phyloP scores from a whole-genome alignment of 2,797 vertebrate species.

The Tinamus major region DNA sequence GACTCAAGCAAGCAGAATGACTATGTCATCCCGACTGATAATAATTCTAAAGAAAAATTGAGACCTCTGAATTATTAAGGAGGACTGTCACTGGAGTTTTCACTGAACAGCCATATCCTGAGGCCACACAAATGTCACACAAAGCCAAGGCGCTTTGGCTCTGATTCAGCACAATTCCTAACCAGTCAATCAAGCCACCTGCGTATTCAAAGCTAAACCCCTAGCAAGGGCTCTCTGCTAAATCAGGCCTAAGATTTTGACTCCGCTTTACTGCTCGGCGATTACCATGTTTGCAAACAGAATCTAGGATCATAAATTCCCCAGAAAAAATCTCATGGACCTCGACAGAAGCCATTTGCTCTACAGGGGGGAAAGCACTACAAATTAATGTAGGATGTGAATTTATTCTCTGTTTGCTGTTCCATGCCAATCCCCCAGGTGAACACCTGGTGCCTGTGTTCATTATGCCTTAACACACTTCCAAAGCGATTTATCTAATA shows the following conservation, averaged over 20 bases:
- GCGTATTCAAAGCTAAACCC: neutral
- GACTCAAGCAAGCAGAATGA: slow-evolving; percentile 10
- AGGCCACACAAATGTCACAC: slow-evolving; percentile 40
- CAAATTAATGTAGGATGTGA: neutral
- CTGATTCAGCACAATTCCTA: slow-evolving; percentile 33
- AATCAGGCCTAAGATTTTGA: neutral
- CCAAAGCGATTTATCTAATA: neutral
- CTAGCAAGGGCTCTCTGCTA: neutral
- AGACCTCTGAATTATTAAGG: slow-evolving; percentile 61
- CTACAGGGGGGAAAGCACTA: neutral
- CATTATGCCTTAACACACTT: neutral
- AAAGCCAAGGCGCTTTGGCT: slow-evolving; percentile 18
- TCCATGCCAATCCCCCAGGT: neutral
- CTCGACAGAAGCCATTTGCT: neutral
- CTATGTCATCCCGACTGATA: slow-evolving; percentile 20
- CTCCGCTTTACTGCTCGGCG: neutral
- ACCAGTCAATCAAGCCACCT: slow-evolving; percentile 16
- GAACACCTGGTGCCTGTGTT: neutral
- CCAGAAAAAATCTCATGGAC: neutral
- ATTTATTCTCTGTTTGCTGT: neutral
- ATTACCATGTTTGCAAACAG: neutral
- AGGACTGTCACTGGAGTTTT: slow-evolving; percentile 30
- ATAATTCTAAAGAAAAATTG: slow-evolving; percentile 33
- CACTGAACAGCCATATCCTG: slow-evolving; percentile 18
- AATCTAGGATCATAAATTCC: neutral